Conservation (phyloP, 2,797 vertebrate genomes). For the Muscicapa striata region DNA sequence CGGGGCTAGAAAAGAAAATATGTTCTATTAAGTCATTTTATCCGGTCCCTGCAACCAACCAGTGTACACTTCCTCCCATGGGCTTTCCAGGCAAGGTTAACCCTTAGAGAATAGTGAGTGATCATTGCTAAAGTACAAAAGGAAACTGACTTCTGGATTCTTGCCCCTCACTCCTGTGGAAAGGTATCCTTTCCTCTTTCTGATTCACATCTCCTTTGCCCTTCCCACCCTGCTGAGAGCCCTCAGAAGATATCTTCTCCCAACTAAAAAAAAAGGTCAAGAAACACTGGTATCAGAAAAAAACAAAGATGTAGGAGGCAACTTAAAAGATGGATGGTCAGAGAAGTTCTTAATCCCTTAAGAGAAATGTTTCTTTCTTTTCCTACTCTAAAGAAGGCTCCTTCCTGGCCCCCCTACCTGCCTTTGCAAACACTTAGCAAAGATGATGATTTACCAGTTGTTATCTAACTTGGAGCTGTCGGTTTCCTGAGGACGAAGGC, state of each 20-base stretch:
- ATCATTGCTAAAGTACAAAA: background rate
- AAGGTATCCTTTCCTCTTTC: background rate
- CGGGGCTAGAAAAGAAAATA: constrained; percentile 22
- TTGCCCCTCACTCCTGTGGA: background rate
- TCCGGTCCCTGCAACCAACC: constrained; percentile 20
- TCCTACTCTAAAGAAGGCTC: background rate
- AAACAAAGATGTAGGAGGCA: background rate
- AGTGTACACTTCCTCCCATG: background rate
- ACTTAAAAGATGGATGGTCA: background rate
- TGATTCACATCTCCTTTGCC: background rate
- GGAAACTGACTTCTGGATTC: background rate
- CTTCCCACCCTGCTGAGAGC: background rate
- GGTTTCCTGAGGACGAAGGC: constrained; percentile 65
- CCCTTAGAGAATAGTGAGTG: background rate
- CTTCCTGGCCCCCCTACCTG: constrained; percentile 19
- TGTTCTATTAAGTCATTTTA: constrained; percentile 38
- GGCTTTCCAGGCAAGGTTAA: constrained; percentile 26
- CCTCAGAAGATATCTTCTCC: background rate
- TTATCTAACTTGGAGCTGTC: constrained; percentile 59
- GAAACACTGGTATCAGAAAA: background rate
- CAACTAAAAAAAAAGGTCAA: background rate
- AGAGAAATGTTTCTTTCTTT: background rate
- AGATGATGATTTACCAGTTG: constrained; percentile 56
- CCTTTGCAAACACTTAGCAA: constrained; percentile 15
- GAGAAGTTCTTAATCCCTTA: constrained; percentile 23